These are phyloP conservation scores for Gasterosteus aculeatus DNA, from an alignment of 2,113 vertebrate genomes.

Conservation along the genomic window DNA sequence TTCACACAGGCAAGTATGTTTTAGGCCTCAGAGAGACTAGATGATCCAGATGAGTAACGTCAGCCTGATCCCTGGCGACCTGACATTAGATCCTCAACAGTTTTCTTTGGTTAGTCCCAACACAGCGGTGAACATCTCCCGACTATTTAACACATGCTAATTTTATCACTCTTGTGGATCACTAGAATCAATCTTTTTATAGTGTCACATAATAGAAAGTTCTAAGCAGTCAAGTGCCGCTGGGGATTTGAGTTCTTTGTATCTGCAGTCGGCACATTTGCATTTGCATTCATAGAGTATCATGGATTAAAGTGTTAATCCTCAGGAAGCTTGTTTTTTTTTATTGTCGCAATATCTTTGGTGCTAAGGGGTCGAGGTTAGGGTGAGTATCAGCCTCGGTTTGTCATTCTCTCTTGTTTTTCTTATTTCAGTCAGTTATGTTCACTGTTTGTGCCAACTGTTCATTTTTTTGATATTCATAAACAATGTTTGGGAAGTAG, in stretches of 20 bases:
- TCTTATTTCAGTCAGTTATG: not conserved
- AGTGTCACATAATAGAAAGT: conserved; percentile 47
- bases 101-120: conserved; percentile 22
- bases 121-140: conserved; percentile 1
- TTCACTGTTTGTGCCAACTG: not conserved
- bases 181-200: conserved; percentile 49
- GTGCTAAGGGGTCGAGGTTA: conserved; percentile 41
- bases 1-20: not conserved
- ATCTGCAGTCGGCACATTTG: conserved; percentile 54
- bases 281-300: conserved; percentile 65
- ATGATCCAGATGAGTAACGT: conserved; percentile 14
- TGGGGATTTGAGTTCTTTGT: conserved; percentile 53
- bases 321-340: conserved; percentile 48
- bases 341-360: conserved; percentile 47
- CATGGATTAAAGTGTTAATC: conserved; percentile 65
- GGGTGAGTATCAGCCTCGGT: not conserved
- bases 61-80: conserved; percentile 21
- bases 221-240: conserved; percentile 41
- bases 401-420: not conserved
- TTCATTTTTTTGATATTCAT: not conserved
- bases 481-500: not conserved
- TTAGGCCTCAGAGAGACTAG: conserved; percentile 9
- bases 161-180: conserved; percentile 48
- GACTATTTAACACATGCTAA: conserved; percentile 46
- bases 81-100: conserved; percentile 14